Percentiles rank a stretch among this genome's conserved stretches.
Conservation (phyloP, 1,140 invertebrate genomes). For the Thrips palmi region DNA sequence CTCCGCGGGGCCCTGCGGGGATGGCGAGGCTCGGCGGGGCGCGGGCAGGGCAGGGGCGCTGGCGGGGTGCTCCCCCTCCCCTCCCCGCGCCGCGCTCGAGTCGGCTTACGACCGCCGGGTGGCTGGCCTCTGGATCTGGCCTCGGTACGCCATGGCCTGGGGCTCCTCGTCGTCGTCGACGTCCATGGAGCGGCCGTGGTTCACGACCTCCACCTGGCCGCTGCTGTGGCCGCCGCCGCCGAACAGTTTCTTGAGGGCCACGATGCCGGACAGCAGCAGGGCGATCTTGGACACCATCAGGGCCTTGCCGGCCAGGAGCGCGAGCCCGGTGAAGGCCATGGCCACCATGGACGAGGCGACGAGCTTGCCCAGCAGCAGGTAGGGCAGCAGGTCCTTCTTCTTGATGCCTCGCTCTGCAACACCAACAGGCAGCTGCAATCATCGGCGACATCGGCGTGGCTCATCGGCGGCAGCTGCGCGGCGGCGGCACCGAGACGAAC, state of each 20-base stretch:
- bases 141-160: neutral
- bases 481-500: too few relatives aligned
- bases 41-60: too few relatives aligned
- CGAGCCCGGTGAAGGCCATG: constrained; percentile 51
- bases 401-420: constrained; percentile 22
- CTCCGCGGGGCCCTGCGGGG: too few relatives aligned
- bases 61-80: constrained; percentile 6
- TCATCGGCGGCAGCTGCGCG: too few relatives aligned
- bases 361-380: constrained; percentile 39
- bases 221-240: constrained; percentile 35
- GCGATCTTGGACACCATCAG: constrained; percentile 56
- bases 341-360: constrained; percentile 50
- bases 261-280: constrained; percentile 47
- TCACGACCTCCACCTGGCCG: constrained; percentile 64
- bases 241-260: constrained; percentile 56
- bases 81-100: neutral
- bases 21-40: too few relatives aligned
- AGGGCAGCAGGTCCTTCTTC: constrained; percentile 32
- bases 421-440: too few relatives aligned
- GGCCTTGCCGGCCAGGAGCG: constrained; percentile 49
- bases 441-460: too few relatives aligned
- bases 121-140: neutral
- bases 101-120: neutral
- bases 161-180: constrained; percentile 30
- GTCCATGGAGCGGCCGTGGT: constrained; percentile 47